Evolutionary conservation across 92 coral and sea anemone species (phyloP).

Genomic region (Umimayanthus kanabou): DNA sequence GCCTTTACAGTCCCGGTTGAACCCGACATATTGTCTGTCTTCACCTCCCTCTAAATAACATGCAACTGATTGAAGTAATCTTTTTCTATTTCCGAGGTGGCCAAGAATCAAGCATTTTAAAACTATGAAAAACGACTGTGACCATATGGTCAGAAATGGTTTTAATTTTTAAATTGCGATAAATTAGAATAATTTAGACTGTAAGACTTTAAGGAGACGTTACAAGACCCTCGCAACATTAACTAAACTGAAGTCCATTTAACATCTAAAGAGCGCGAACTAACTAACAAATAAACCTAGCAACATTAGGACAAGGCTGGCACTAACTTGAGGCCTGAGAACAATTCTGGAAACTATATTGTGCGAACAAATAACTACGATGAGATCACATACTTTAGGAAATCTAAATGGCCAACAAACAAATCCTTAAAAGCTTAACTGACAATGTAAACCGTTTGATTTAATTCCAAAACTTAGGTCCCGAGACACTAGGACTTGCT

Average conservation of each 20-base stretch:
- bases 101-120: no score
- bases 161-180: no score
- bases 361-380: neutral
- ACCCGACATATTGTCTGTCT: no score
- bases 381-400: no score
- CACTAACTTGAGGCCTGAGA: slow-evolving; percentile 34
- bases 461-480: slow-evolving; percentile 62
- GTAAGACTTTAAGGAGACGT: neutral
- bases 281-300: neutral
- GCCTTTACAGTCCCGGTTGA: no score
- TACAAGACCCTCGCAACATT: neutral
- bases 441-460: slow-evolving; percentile 13
- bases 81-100: no score
- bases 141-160: no score
- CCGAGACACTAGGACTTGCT: slow-evolving; percentile 85
- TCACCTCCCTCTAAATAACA: no score
- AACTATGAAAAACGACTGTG: no score
- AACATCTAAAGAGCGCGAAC: neutral
- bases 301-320: neutral
- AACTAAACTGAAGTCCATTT: neutral
- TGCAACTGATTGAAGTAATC: no score
- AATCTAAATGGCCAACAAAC: neutral
- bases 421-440: neutral
- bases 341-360: neutral
- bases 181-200: neutral